phyloP scores from a whole-genome alignment of 2,888 invertebrate genomes.

The Carterocephalus palaemon region DNA sequence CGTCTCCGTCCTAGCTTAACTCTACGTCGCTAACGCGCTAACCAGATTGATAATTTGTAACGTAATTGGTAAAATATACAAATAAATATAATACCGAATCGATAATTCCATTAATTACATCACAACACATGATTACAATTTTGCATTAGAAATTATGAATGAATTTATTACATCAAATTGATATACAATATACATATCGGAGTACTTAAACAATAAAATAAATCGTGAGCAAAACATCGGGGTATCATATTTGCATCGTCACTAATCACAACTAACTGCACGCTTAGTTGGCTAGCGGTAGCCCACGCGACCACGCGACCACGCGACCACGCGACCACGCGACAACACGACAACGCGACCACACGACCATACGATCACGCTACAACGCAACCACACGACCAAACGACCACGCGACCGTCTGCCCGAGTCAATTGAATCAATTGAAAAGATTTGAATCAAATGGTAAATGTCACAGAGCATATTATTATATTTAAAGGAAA shows the following conservation, averaged over 20 bases:
- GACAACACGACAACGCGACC: too few relatives aligned
- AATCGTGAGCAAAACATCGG: slow-evolving; percentile 17
- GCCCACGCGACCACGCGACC: slow-evolving; percentile 9
- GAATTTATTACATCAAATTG: background rate
- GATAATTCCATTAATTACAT: slow-evolving; percentile 2
- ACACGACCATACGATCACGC: too few relatives aligned
- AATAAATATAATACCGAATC: slow-evolving; percentile 31
- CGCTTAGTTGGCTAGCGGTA: slow-evolving; percentile 42
- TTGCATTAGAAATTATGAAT: background rate
- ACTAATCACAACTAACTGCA: slow-evolving; percentile 40
- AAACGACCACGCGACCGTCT: too few relatives aligned
- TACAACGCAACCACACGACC: too few relatives aligned
- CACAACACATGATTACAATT: slow-evolving; percentile 12
- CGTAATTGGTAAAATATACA: slow-evolving; percentile 12
- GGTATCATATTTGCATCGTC: slow-evolving; percentile 30
- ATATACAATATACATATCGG: background rate
- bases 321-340: too few relatives aligned
- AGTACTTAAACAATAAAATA: slow-evolving; percentile 9
- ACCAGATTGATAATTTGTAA: too few relatives aligned
- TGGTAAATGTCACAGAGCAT: too few relatives aligned
- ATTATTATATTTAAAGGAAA: too few relatives aligned
- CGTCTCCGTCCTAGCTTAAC: too few relatives aligned
- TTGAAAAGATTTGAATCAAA: too few relatives aligned
- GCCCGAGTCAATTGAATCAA: too few relatives aligned
- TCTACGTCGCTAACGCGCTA: too few relatives aligned